Conservation (phyloP, 2,797 vertebrate species). For the Clarias fuscus region DNA sequence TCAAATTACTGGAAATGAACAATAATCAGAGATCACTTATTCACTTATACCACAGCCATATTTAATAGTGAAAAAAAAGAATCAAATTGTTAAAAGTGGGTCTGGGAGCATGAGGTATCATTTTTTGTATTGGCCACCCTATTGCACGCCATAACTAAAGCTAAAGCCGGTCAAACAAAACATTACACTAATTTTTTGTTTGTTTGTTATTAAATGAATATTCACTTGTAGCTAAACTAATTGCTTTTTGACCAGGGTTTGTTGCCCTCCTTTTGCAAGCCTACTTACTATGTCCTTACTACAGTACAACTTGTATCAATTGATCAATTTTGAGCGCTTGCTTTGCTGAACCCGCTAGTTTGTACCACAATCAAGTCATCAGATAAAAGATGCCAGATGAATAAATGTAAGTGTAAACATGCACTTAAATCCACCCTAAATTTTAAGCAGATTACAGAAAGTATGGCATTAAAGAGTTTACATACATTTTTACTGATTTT, state of each 20-base stretch:
- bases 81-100: no score
- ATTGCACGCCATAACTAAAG: no score
- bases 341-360: neutral
- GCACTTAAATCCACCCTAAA: neutral
- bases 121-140: no score
- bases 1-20: no score
- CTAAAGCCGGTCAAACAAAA: no score
- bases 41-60: no score
- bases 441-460: neutral
- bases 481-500: no score
- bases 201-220: neutral
- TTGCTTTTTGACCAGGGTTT: neutral
- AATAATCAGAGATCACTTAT: no score
- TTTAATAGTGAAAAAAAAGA: no score
- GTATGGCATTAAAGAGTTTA: neutral
- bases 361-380: neutral
- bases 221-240: neutral
- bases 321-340: neutral
- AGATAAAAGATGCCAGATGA: neutral
- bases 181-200: no score
- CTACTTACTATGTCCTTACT: neutral
- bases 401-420: neutral
- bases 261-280: neutral
- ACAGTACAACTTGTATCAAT: neutral
- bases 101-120: no score